Conservation (phyloP, 1,140 invertebrate genomes). For the Trachymyrmex septentrionalis region DNA sequence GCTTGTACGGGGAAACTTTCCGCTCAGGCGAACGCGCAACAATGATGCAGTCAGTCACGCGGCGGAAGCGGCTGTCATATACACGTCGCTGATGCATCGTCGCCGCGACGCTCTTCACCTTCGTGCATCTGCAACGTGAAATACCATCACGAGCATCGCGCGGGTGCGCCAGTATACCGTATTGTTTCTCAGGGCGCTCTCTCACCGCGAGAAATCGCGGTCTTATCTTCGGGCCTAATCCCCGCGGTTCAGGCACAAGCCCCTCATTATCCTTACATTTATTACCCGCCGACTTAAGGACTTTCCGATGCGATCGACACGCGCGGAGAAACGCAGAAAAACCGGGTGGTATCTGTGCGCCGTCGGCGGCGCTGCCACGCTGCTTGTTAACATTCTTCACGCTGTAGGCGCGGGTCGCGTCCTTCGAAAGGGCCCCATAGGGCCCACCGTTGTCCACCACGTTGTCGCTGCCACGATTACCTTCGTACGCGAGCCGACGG, state of each 20-base stretch:
- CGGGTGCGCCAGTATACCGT: background rate
- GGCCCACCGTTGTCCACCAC: background rate
- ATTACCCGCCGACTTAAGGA: constrained; percentile 73
- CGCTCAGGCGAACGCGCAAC: constrained; percentile 28
- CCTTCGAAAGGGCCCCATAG: constrained; percentile 55
- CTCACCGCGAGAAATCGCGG: constrained; percentile 38
- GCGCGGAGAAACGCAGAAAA: constrained; percentile 71
- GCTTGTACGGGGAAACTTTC: constrained; percentile 28
- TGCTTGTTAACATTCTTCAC: constrained; percentile 82
- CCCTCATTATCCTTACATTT: constrained; percentile 77
- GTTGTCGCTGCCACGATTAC: constrained; percentile 63
- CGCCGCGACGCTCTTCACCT: constrained; percentile 41
- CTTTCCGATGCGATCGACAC: constrained; percentile 75
- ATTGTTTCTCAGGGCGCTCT: constrained; percentile 61
- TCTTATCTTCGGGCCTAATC: constrained; percentile 74
- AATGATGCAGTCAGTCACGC: constrained; percentile 52
- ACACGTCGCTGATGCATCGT: constrained; percentile 17
- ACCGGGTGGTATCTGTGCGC: constrained; percentile 66
- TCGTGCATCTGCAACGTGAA: constrained; percentile 20
- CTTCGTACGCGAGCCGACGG: constrained; percentile 7
- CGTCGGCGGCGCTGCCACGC: constrained; percentile 58
- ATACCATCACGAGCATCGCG: constrained; percentile 15
- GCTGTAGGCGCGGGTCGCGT: constrained; percentile 74
- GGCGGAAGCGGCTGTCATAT: constrained; percentile 38
- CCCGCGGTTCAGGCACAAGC: constrained; percentile 52